These are phyloP conservation scores for Antennarius striatus DNA, from an alignment of 2,113 vertebrate species.

Conservation along the genomic window DNA sequence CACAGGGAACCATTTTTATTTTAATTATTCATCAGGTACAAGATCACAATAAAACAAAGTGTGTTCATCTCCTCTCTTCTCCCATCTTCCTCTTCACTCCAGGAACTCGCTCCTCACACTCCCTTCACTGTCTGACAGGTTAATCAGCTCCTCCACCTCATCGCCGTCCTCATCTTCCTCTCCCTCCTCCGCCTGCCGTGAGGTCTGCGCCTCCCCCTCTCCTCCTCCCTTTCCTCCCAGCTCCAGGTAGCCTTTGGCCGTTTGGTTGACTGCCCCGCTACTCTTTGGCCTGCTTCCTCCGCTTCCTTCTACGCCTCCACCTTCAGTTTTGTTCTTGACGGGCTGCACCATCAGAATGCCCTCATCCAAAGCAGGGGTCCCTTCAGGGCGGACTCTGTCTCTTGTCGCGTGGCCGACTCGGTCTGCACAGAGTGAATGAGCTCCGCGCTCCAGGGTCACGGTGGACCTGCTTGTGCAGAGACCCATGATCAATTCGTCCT, in stretches of 20 bases:
- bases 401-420: not conserved
- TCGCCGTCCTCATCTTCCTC: slow-evolving; percentile 57
- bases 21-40: not conserved
- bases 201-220: slow-evolving; percentile 44
- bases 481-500: slow-evolving; percentile 35
- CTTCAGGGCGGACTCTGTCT: slow-evolving; percentile 19
- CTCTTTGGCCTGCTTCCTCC: slow-evolving; percentile 19
- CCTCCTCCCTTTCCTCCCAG: slow-evolving; percentile 49
- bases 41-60: not conserved
- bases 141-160: slow-evolving; percentile 62
- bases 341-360: slow-evolving; percentile 60
- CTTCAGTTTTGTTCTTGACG: slow-evolving; percentile 38
- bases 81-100: slow-evolving; percentile 29
- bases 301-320: slow-evolving; percentile 2
- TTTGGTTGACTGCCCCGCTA: slow-evolving; percentile 9
- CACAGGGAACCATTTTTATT: slow-evolving; percentile 8
- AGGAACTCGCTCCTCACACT: slow-evolving; percentile 67
- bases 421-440: slow-evolving; percentile 25
- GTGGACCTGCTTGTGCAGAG: slow-evolving; percentile 68
- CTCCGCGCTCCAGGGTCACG: slow-evolving; percentile 51
- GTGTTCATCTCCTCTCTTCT: not conserved
- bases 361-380: slow-evolving; percentile 41
- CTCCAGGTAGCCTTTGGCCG: slow-evolving; percentile 66
- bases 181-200: slow-evolving; percentile 46
- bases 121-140: slow-evolving; percentile 58